Evolutionary conservation across 1,140 invertebrate species (phyloP).

Genomic region (Hormaphis cornu): DNA sequence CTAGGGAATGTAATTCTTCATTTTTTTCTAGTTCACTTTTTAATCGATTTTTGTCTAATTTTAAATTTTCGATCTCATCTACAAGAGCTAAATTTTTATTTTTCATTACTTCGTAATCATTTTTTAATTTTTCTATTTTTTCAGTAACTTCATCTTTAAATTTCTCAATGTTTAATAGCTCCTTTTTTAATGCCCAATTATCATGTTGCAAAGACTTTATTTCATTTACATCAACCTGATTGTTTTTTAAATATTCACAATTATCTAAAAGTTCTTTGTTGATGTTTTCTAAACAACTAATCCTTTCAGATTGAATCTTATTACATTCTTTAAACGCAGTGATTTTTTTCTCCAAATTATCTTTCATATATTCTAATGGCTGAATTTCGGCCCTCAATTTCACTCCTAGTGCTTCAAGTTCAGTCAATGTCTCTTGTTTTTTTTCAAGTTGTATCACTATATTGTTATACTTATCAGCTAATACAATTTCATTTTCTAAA

Average conservation of each 20-base stretch:
- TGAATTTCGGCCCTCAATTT: constrained; percentile 28
- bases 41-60: neutral
- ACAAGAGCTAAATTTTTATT: neutral
- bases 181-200: constrained; percentile 12
- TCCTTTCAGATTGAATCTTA: neutral
- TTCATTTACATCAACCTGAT: neutral
- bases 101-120: constrained; percentile 5
- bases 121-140: constrained; percentile 3
- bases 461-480: neutral
- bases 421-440: constrained; percentile 18
- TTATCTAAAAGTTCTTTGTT: constrained; percentile 3
- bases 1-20: neutral
- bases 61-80: constrained; percentile 15
- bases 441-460: constrained; percentile 10
- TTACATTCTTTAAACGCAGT: constrained; percentile 10
- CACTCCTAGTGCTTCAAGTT: constrained; percentile 18
- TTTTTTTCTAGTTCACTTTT: constrained; percentile 7
- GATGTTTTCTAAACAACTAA: constrained; percentile 5
- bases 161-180: constrained; percentile 11
- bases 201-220: constrained; percentile 4
- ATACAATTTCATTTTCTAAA: neutral
- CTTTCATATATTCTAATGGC: constrained; percentile 21
- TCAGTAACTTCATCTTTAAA: neutral
- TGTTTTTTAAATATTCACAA: neutral
- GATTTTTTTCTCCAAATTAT: constrained; percentile 13